Base-by-base conservation (phyloP, 2,888 invertebrate species). In the Epinotia ramella region DNA sequence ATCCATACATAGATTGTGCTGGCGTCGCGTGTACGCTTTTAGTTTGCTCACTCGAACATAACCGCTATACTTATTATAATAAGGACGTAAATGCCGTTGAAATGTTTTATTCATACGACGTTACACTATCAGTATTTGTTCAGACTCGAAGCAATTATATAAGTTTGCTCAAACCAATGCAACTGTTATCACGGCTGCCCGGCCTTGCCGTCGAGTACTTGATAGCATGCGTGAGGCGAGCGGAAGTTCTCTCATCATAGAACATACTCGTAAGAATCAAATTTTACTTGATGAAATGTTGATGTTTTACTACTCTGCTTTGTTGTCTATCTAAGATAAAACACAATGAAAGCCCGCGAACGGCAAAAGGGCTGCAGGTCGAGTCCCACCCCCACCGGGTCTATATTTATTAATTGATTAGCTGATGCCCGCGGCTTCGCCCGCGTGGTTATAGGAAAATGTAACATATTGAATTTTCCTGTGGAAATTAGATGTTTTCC, bases 101-200 rank as follows among this genome's bases (percentile, higher is more conserved):
- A 24, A 9, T 68, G 44, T n/a, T 46, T 28, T 59, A 24, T 4
- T 24, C 24, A 69, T 69, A 44, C 12, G 44, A 69, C 68, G 59
- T 60, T 11, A 5, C 44, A 3, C 40, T 4, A 20, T 6, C 2
- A 40, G 7, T 46, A 5, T 59, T 59, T 24, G 20, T 57, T 20
- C 57, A 57, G 40, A 46, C 44, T 68, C 20, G 59, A 16, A 28
- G 60, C 59, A 69, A 68, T 68, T 68, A 57, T 68, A 59, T 68
- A 24, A 68, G 57, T 68, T 57, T 68, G 57, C 20, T 68, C 16
- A 59, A 68, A 68, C 68, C 68, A 68, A 68, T 68, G 68, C 68
- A 59, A 44, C 33, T 68, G 68, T 68, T 68, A 68, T 68, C 68
- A 67, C 67, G 40, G 57, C 57, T 40, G 56, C 12, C 33, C 40